These are phyloP conservation scores for Uropetala carovei DNA, from an alignment of 2,888 invertebrate genomes.

Conservation along the genomic window DNA sequence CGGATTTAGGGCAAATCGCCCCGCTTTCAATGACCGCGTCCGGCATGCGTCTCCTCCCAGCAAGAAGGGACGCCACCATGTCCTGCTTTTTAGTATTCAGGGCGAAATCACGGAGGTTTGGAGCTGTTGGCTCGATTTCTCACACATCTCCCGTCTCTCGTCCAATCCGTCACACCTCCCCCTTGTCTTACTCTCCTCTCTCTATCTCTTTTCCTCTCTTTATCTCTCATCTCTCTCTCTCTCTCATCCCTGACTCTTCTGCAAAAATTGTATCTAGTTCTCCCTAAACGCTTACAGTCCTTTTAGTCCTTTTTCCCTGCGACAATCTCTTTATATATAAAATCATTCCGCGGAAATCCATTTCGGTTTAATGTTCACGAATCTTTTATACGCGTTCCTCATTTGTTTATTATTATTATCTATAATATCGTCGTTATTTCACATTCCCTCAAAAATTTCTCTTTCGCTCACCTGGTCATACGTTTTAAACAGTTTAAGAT, in stretches of 20 bases:
- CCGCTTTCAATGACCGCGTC: conserved; percentile 43
- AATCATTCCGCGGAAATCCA: no score
- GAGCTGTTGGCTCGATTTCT: conserved; percentile 23
- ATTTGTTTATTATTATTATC: no score
- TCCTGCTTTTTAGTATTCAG: conserved; percentile 55
- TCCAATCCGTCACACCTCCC: conserved; percentile 3
- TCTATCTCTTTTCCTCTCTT: not conserved
- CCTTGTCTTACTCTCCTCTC: not conserved
- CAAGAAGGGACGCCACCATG: not conserved
- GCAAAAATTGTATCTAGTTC: not conserved
- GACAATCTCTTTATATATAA: no score
- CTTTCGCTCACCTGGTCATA: no score
- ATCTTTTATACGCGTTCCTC: no score
- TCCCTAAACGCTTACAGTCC: no score
- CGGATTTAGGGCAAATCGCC: conserved; percentile 1
- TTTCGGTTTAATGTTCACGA: no score
- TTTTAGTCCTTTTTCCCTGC: no score
- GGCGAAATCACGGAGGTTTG: conserved; percentile 17
- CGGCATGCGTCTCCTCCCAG: not conserved
- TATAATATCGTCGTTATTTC: no score
- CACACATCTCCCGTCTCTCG: not conserved
- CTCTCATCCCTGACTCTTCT: not conserved
- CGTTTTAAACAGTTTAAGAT: no score
- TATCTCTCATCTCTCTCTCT: not conserved
- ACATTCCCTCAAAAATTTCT: no score